Evolutionary conservation across 2,888 invertebrate genomes (phyloP), one percentile per base, ranked within the genome.

Genomic region (Serripes groenlandicus): DNA sequence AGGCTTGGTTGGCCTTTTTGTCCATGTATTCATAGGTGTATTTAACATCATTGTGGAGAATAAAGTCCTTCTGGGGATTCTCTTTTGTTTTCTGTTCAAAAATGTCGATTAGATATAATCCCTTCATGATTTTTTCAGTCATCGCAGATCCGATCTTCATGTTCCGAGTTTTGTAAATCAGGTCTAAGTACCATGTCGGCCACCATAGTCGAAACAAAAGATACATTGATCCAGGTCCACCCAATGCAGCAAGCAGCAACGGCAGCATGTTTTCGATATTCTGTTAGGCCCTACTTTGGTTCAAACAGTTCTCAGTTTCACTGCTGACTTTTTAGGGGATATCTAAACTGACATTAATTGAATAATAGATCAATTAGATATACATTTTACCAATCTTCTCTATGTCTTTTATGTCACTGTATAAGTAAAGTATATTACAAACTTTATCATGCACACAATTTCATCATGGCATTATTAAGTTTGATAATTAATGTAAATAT

Each of bases 21-120:
- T 91, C 82, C 28, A 90, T 83, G 49, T 83, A 83, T 11, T 83
- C 85, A 54, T 88, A 91, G 11, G 74, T 87, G 68, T 85, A 91
- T 21, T 70, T 71, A 28, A 84, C 77, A 62, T 88, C 90, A 32
- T 91, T 80, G 68, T 71, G 87, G 9, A 88, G 78, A 26, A 90
- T 54, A 37, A 88, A 85, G 3, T 79, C 69, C 64, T 88, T 88
- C 26, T 88, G 28, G 0, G 88, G 87, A 21, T 62, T 42, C 7
- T 69, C 66, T 11, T 75, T 73, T 0, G 52, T 87, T 3, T 69
- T 58, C 5, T 73, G 78, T 72, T 88, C 87, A 34, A 88, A 86
- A 1, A 77, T 42, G 35, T 88, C 88, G 18, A 84, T 78, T 7
- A 85, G 23, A 35, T 73, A 62, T 23, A 80, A 68, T n/a, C 78